A percentile compares a stretch with the other conserved stretches of the same genome.
phyloP scores from a whole-genome alignment of 1,140 invertebrate species.

The Drosophila varians region DNA sequence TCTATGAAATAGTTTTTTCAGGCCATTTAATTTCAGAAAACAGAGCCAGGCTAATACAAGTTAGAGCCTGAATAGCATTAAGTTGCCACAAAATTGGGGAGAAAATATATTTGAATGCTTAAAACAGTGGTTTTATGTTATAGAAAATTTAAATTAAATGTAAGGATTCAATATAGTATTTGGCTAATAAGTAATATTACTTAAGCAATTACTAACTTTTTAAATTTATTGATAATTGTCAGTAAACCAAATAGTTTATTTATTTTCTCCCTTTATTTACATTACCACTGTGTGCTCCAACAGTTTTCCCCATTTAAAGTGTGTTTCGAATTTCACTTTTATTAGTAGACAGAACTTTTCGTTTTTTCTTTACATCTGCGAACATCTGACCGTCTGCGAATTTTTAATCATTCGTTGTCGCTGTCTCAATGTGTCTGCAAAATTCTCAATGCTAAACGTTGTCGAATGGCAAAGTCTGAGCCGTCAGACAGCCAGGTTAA shows the following conservation, averaged over 20 bases:
- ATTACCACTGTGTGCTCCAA: neutral
- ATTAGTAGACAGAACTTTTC: constrained; percentile 42
- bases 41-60: constrained; percentile 6
- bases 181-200: no score
- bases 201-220: no score
- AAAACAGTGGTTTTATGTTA: constrained; percentile 3
- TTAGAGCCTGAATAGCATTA: constrained; percentile 8
- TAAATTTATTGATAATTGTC: no score
- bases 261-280: no score
- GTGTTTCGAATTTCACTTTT: constrained; percentile 62
- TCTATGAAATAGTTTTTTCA: neutral
- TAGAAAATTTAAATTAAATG: neutral
- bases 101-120: neutral
- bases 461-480: constrained; percentile 26
- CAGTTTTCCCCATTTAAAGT: constrained; percentile 11
- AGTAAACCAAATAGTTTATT: no score
- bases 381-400: constrained; percentile 54
- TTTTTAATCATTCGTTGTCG: constrained; percentile 59
- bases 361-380: constrained; percentile 6
- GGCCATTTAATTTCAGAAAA: constrained; percentile 9
- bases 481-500: constrained; percentile 42
- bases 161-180: neutral
- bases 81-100: neutral
- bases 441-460: constrained; percentile 15
- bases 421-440: constrained; percentile 39